Evolutionary conservation across 2,797 vertebrate species (phyloP), one percentile per base, ranked within the genome.

Genomic region (Coilia nasus): DNA sequence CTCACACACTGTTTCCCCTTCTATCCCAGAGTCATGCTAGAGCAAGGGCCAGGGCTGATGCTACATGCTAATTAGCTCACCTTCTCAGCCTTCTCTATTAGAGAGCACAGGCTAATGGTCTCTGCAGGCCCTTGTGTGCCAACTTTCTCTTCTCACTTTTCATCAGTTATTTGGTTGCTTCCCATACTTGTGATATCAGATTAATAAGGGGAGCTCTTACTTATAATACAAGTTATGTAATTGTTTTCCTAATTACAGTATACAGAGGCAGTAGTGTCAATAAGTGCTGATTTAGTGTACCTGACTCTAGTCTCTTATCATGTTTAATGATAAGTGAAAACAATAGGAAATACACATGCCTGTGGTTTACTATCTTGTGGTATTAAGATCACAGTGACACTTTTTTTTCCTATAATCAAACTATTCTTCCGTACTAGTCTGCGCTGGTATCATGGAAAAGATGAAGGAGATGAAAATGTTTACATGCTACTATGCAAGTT

Each of bases 281-380:
- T 28, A 75, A 35, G 31, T 35, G 28, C 31, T 31, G 67, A 4
- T 35, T 35, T 14, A 41, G 0, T 75, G 31, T 23, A 23, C 2
- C 6, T 75, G 31, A 15, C 10, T 35, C 31, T 41, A 17, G 31
- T 67, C 2, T 75, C 12, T 15, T 71, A 15, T 28, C 64, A 71
- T 71, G 6, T 21, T 54, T 80, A 17, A 44, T 41, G 11, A 62
- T 81, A 86, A 88, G 59, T 28, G 35, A 78, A 78, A 78, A 75
- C 17, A 35, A 41, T 75, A 28, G 28, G 31, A 75, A 35, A 75
- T 75, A 41, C 6, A 6, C 15, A 82, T 67, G 14, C 71, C 41
- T 31, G 46, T 83, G 41, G 23, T 85, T 60, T 46, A 46, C 9
- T 67, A 19, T 85, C 75, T 6, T 78, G 28, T 71, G 71, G 35